Conservation (phyloP, 2,888 invertebrate genomes). For the Rugalucina vietnamica region DNA sequence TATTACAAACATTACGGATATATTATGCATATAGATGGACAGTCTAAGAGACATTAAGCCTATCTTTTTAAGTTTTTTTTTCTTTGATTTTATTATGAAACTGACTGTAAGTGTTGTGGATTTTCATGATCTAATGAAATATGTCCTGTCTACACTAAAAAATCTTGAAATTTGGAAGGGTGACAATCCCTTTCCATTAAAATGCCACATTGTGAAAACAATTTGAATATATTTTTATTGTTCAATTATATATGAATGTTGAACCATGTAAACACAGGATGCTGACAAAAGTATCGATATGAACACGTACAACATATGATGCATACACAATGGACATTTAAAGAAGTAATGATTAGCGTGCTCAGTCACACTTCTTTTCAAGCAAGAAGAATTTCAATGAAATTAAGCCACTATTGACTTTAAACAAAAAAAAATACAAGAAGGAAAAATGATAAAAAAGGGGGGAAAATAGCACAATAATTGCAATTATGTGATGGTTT, state of each 20-base stretch:
- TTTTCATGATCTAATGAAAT: slow-evolving; percentile 8
- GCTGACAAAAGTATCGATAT: too few species aligned
- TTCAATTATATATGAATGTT: too few species aligned
- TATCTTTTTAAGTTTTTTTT: neutral
- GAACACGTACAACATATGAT: too few species aligned
- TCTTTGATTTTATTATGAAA: neutral
- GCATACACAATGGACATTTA: too few species aligned
- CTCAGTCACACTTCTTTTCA: neutral
- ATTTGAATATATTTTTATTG: too few species aligned
- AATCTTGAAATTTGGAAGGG: too few species aligned
- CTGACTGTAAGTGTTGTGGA: neutral
- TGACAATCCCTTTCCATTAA: too few species aligned
- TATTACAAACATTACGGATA: neutral
- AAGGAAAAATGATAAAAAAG: neutral
- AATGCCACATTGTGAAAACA: too few species aligned
- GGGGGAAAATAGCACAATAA: neutral
- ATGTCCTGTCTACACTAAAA: too few species aligned
- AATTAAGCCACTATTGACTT: too few species aligned
- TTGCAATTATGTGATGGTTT: slow-evolving; percentile 11
- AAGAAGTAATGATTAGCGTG: neutral
- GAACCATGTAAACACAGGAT: too few species aligned
- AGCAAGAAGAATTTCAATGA: too few species aligned
- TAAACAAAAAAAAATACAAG: neutral
- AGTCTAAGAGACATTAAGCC: slow-evolving; percentile 5
- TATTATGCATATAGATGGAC: neutral